Evolutionary conservation across 2,113 vertebrate genomes (phyloP).

Genomic region (Microcebus jonahi): DNA sequence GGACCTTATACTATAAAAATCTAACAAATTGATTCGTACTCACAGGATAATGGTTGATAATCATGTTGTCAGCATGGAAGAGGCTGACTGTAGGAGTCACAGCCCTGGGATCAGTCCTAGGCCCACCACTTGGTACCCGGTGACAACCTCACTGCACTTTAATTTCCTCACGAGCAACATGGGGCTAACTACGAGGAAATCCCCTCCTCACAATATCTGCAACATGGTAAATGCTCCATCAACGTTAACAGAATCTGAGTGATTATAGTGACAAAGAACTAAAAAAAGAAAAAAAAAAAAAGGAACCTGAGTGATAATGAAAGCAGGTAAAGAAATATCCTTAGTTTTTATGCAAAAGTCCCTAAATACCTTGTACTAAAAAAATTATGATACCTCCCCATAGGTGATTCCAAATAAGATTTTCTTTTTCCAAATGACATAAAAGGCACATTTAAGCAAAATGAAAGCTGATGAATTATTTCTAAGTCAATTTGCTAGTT

Average conservation of each 20-base stretch:
- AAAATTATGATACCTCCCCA: not conserved
- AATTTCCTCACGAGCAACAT: not conserved
- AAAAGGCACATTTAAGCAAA: not conserved
- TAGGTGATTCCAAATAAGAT: not conserved
- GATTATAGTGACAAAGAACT: too few species aligned
- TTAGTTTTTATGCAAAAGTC: not conserved
- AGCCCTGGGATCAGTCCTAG: not conserved
- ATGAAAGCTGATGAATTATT: not conserved
- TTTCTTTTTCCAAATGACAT: not conserved
- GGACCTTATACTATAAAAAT: not conserved
- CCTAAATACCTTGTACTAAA: not conserved
- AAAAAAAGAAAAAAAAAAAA: too few species aligned
- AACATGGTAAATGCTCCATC: not conserved
- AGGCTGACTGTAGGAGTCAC: not conserved
- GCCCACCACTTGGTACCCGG: not conserved
- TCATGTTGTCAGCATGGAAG: not conserved
- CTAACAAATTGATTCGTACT: not conserved
- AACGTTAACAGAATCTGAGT: not conserved
- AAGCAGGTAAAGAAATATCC: not conserved
- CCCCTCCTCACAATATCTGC: not conserved
- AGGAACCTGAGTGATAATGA: not conserved
- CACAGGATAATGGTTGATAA: not conserved
- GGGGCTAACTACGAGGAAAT: not conserved
- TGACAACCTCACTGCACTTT: not conserved
- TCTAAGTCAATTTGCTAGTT: not conserved